phyloP scores from a whole-genome alignment of 2,113 vertebrate genomes.

The Leptobrachium leishanense region DNA sequence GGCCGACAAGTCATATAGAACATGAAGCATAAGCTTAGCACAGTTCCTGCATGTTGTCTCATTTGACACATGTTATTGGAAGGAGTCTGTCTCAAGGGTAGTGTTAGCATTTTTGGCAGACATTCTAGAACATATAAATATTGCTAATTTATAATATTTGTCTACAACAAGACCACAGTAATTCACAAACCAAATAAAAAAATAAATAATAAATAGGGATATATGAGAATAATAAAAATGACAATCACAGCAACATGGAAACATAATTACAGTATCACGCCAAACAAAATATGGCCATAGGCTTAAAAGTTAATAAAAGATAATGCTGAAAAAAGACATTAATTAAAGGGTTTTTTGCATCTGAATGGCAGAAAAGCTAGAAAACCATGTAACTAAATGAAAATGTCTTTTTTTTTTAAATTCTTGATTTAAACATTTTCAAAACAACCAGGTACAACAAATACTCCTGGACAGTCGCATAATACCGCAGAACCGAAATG shows the following conservation, averaged over 20 bases:
- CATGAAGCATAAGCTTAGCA: conserved; percentile 5
- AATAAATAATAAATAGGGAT: not conserved
- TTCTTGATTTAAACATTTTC: too few relatives aligned
- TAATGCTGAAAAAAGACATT: too few relatives aligned
- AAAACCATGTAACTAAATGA: too few relatives aligned
- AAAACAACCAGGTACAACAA: too few relatives aligned
- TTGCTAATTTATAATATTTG: conserved; percentile 44
- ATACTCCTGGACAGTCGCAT: too few relatives aligned
- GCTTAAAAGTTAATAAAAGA: too few relatives aligned
- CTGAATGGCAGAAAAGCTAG: too few relatives aligned
- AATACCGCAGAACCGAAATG: too few relatives aligned
- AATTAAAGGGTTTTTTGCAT: too few relatives aligned
- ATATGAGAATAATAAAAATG: conserved; percentile 32
- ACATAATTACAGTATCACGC: not conserved
- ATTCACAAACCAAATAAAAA: conserved; percentile 38
- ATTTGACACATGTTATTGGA: conserved; percentile 39
- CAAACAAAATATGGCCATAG: not conserved
- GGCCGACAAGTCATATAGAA: conserved; percentile 16
- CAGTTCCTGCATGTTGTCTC: conserved; percentile 38
- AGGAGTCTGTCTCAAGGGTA: conserved; percentile 21
- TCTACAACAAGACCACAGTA: conserved; percentile 26
- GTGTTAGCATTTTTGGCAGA: conserved; percentile 24
- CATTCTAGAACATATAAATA: conserved; percentile 37
- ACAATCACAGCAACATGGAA: conserved; percentile 16
- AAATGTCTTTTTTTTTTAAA: too few relatives aligned